Percentiles rank a stretch among this genome's conserved stretches.
Conservation (phyloP, 1,140 invertebrate genomes). For the Eumaeus atala region DNA sequence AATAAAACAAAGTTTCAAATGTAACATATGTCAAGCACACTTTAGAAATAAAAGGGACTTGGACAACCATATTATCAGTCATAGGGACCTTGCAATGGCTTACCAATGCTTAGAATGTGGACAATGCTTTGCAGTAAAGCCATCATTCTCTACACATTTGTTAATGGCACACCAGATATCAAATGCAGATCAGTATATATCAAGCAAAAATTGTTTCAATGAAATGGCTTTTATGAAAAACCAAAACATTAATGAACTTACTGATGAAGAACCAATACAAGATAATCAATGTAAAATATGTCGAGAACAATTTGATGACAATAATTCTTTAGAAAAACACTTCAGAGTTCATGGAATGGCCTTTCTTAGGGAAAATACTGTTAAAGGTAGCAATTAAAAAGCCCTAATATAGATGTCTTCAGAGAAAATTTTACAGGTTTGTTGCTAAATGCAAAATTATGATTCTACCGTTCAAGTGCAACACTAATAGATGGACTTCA, state of each 20-base stretch:
- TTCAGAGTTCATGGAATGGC: slow-evolving; percentile 81
- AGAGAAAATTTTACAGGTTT: too few species aligned
- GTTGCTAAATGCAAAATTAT: too few species aligned
- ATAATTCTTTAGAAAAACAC: slow-evolving; percentile 76
- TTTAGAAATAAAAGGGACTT: slow-evolving; percentile 65
- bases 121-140: slow-evolving; percentile 79
- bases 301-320: slow-evolving; percentile 75
- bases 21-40: slow-evolving; percentile 72
- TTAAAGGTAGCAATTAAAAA: not conserved
- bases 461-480: too few species aligned
- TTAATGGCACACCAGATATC: slow-evolving; percentile 76
- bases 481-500: too few species aligned
- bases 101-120: slow-evolving; percentile 82
- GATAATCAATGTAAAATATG: slow-evolving; percentile 81
- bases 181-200: slow-evolving; percentile 75
- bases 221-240: slow-evolving; percentile 66
- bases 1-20: slow-evolving; percentile 39
- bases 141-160: slow-evolving; percentile 79
- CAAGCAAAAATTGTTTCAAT: slow-evolving; percentile 74
- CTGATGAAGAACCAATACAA: slow-evolving; percentile 56
- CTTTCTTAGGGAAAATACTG: slow-evolving; percentile 73
- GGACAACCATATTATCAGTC: slow-evolving; percentile 73
- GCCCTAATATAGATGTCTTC: too few species aligned
- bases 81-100: slow-evolving; percentile 75
- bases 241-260: slow-evolving; percentile 41